A percentile compares a stretch with the other conserved stretches of the same genome.
Conservation (phyloP, 2,797 vertebrate species). For the Pseudomugil tenellus region DNA sequence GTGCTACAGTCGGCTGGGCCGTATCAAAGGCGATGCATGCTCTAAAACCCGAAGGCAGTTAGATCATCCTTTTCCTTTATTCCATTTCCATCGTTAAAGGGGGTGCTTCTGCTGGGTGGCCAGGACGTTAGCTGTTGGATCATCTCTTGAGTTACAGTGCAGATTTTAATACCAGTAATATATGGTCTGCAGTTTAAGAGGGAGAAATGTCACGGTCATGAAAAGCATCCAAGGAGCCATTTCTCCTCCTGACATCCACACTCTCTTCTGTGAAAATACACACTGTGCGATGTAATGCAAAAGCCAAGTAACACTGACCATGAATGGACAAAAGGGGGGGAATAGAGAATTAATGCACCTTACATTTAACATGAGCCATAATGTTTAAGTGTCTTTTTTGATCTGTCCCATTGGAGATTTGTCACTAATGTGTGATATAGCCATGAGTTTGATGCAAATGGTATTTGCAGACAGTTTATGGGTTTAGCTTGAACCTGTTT, state of each 20-base stretch:
- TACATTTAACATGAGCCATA: constrained; percentile 42
- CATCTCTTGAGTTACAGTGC: constrained; percentile 53
- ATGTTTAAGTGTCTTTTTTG: constrained; percentile 54
- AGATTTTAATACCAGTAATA: constrained; percentile 62
- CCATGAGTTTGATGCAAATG: constrained; percentile 44
- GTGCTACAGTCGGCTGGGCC: constrained; percentile 59
- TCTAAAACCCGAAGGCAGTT: constrained; percentile 57
- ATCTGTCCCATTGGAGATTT: constrained; percentile 51
- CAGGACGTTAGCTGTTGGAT: constrained; percentile 56
- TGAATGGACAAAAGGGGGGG: constrained; percentile 12
- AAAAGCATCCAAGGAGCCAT: constrained; percentile 40
- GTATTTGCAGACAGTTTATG: constrained; percentile 56
- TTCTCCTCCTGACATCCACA: constrained; percentile 24
- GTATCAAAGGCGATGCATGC: constrained; percentile 67
- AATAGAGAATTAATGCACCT: constrained; percentile 50
- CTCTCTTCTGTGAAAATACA: constrained; percentile 1
- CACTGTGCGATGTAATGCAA: constrained; percentile 14
- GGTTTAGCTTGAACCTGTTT: constrained; percentile 50
- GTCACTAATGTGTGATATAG: constrained; percentile 48
- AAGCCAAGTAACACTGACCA: constrained; percentile 20
- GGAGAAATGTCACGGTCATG: constrained; percentile 44
- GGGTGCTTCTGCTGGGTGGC: constrained; percentile 70
- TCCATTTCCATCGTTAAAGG: constrained; percentile 61
- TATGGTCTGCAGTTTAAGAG: constrained; percentile 45
- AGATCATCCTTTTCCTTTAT: constrained; percentile 57